Conservation (phyloP, 1,140 invertebrate genomes). For the Acyrthosiphon pisum region DNA sequence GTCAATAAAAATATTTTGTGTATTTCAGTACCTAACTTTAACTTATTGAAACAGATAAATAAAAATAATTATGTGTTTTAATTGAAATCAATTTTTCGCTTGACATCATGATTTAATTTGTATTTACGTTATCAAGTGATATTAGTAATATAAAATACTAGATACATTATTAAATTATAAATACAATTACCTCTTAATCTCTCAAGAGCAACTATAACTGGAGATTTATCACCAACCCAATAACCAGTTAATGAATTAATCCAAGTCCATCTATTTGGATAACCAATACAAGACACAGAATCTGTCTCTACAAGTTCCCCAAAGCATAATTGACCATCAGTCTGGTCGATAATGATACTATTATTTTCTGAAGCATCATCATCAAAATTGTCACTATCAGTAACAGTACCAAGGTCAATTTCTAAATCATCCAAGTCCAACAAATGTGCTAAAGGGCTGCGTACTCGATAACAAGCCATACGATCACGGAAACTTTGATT, state of each 20-base stretch:
- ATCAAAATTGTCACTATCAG: slow-evolving; percentile 50
- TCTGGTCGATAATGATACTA: slow-evolving; percentile 52
- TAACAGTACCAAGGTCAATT: slow-evolving; percentile 48
- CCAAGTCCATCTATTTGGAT: slow-evolving; percentile 76
- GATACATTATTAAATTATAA: background rate
- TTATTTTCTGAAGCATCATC: slow-evolving; percentile 30
- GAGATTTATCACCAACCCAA: slow-evolving; percentile 65
- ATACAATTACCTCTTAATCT: slow-evolving; percentile 81
- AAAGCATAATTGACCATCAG: slow-evolving; percentile 15
- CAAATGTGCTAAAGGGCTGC: slow-evolving; percentile 31
- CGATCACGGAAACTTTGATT: slow-evolving; percentile 52
- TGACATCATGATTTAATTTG: background rate
- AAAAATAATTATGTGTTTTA: background rate
- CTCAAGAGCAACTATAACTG: slow-evolving; percentile 72
- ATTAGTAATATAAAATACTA: background rate
- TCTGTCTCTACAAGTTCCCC: slow-evolving; percentile 48
- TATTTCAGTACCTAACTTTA: background rate
- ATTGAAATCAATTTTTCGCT: background rate
- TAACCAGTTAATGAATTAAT: slow-evolving; percentile 76
- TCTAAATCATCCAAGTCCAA: slow-evolving; percentile 58
- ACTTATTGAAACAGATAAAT: background rate
- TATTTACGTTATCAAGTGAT: background rate
- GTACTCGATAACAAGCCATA: slow-evolving; percentile 40
- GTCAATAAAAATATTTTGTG: background rate
- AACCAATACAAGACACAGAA: slow-evolving; percentile 53